Percentiles rank a stretch among this genome's conserved stretches.
These are phyloP conservation scores for Plusia festucae DNA, from an alignment of 2,888 invertebrate genomes.

Conservation along the genomic window DNA sequence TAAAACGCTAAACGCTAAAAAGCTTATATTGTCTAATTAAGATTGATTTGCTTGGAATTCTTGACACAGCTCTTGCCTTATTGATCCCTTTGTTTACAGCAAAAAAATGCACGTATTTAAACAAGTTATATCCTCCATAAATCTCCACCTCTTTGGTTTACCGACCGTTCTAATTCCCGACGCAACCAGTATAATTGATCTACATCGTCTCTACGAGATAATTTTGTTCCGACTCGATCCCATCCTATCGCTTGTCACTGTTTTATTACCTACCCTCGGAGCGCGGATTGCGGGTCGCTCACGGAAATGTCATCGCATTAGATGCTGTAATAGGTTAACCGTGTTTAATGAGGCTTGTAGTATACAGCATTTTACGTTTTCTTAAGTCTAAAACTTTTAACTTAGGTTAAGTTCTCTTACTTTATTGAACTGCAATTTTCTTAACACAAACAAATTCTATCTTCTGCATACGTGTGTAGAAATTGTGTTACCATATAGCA, in stretches of 20 bases:
- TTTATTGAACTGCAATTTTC: not conserved
- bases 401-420: not conserved
- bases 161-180: slow-evolving; percentile 67
- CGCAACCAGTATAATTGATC: slow-evolving; percentile 72
- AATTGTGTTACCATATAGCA: not conserved
- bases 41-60: not conserved
- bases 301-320: slow-evolving; percentile 59
- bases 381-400: not conserved
- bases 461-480: not conserved
- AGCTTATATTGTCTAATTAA: not conserved
- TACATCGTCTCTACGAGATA: slow-evolving; percentile 70
- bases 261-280: slow-evolving; percentile 66
- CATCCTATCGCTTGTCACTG: slow-evolving; percentile 65
- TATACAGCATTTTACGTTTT: too few species aligned
- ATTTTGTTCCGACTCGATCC: slow-evolving; percentile 71
- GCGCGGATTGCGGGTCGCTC: slow-evolving; percentile 58
- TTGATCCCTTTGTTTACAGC: slow-evolving; percentile 5
- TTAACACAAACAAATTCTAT: not conserved
- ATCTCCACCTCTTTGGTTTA: slow-evolving; percentile 70
- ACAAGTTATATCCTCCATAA: slow-evolving; percentile 64
- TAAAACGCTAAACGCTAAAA: not conserved
- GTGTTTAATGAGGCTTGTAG: slow-evolving; percentile 24
- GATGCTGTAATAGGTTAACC: slow-evolving; percentile 47
- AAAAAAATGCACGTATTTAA: slow-evolving; percentile 48
- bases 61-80: not conserved